These are phyloP conservation scores for Dendrocincla tyrannina DNA, from an alignment of 2,797 vertebrate species.

Conservation along the genomic window DNA sequence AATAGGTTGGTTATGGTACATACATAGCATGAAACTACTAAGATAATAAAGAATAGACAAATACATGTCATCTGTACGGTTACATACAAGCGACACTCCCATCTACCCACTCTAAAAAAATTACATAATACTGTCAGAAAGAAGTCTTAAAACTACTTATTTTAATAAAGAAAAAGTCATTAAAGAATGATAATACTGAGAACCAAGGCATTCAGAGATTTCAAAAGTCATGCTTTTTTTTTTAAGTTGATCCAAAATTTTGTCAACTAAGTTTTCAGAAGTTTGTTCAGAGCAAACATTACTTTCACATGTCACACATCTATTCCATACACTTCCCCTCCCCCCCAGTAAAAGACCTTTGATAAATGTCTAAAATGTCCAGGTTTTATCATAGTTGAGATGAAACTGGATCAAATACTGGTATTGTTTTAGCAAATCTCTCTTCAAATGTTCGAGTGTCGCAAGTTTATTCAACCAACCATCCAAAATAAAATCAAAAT, in stretches of 20 bases:
- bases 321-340: constrained; percentile 67
- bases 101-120: constrained; percentile 84
- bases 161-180: constrained; percentile 84
- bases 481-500: constrained; percentile 77
- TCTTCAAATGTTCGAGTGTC: constrained; percentile 82
- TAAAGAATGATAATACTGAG: constrained; percentile 86
- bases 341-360: constrained; percentile 75
- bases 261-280: constrained; percentile 77
- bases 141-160: constrained; percentile 81
- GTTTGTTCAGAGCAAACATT: constrained; percentile 77
- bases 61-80: constrained; percentile 81
- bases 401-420: constrained; percentile 84
- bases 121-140: constrained; percentile 86
- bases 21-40: constrained; percentile 84
- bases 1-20: constrained; percentile 90
- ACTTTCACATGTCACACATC: constrained; percentile 74
- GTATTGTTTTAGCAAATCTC: constrained; percentile 75
- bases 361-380: constrained; percentile 80
- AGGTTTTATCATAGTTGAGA: constrained; percentile 79
- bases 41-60: constrained; percentile 84
- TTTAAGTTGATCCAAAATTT: constrained; percentile 80
- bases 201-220: constrained; percentile 85
- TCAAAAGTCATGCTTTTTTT: constrained; percentile 80
- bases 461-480: constrained; percentile 82
- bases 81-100: constrained; percentile 84